Base-by-base conservation (phyloP, 2,113 vertebrate species). In the Neodontobutis hainanensis region DNA sequence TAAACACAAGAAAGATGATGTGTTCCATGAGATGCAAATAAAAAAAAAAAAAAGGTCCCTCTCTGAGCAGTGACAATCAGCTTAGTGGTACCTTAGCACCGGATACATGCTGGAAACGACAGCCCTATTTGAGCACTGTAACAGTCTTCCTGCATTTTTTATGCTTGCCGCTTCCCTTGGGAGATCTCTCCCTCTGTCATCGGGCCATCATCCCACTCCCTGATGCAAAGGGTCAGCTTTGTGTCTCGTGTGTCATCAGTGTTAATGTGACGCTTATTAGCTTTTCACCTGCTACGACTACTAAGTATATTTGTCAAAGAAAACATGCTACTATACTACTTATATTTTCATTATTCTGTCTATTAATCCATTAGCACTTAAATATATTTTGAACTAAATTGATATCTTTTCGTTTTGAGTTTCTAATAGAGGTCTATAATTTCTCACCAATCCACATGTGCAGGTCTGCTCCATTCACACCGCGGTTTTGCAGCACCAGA, bases 401-500 rank as follows among this genome's bases (percentile, higher is more conserved):
- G 1, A 27, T 27, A 27, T 27, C 19, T 46, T 46, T 4, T 12
- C 12, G 11, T 12, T 5, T 14, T 46, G 38, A 40, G 38, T 40
- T 40, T 40, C 19, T 27, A 27, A 27, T 27, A 27, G 19, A 27
- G 19, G 27, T 34, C n/a, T 56, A 12, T 59, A 10, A 19, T 0
- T 0, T 49, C 94, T 90, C 78, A 96, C 95, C 95, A n/a, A 96
- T 91, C 96, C 96, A 96, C 92, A 97, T 94, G 88, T 96, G 95
- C 61, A 96, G 87, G 61, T 93, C 94, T 11, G 15, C 76, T 70
- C 93, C 93, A 0, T 91, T 83, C 0, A 92, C 75, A 0, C 92
- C 92, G 0, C 87, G 85, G 12, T 95, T 93, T 61, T 93, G 81
- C 83, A 97, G 90, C 65, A 97, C 93, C 16, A 97, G 89, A 78